These are phyloP conservation scores for Himalopsyche phryganea DNA, from an alignment of 1,140 invertebrate genomes.

Conservation along the genomic window DNA sequence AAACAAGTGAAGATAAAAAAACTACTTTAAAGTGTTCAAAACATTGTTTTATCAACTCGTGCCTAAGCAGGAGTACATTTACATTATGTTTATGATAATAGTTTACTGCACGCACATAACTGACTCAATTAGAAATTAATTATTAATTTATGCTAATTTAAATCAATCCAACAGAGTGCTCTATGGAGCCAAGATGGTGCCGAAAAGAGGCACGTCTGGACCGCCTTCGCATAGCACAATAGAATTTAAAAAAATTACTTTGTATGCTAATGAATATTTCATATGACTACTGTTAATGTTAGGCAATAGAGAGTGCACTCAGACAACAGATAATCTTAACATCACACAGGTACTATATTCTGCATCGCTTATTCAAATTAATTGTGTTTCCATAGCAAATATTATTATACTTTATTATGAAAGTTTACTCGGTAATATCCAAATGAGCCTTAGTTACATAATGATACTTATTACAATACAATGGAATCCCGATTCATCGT, in stretches of 20 bases:
- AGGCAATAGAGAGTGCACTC: slow-evolving; percentile 10
- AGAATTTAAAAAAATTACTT: slow-evolving; percentile 9
- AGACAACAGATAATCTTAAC: not conserved
- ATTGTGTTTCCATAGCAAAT: not conserved
- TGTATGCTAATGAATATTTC: slow-evolving; percentile 17
- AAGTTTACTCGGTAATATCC: too few relatives aligned
- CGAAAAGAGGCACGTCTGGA: slow-evolving; percentile 18
- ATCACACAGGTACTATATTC: too few relatives aligned
- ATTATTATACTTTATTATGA: not conserved
- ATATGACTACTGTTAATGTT: slow-evolving; percentile 16
- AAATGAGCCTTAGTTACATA: too few relatives aligned
- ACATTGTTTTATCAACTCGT: too few relatives aligned
- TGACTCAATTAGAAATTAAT: not conserved
- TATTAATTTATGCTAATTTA: slow-evolving; percentile 18
- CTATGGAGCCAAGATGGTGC: slow-evolving; percentile 13
- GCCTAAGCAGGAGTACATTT: not conserved
- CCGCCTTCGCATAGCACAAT: slow-evolving; percentile 14
- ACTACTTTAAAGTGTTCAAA: too few relatives aligned
- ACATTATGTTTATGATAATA: not conserved
- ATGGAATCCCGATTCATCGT: too few relatives aligned
- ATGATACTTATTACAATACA: too few relatives aligned
- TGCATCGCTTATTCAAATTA: too few relatives aligned
- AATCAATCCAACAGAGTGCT: slow-evolving; percentile 14
- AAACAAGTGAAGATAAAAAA: too few relatives aligned
- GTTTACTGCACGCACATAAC: not conserved